Evolutionary conservation across 2,797 vertebrate species (phyloP), one percentile per base, ranked within the genome.

Genomic region (Mus spretus): DNA sequence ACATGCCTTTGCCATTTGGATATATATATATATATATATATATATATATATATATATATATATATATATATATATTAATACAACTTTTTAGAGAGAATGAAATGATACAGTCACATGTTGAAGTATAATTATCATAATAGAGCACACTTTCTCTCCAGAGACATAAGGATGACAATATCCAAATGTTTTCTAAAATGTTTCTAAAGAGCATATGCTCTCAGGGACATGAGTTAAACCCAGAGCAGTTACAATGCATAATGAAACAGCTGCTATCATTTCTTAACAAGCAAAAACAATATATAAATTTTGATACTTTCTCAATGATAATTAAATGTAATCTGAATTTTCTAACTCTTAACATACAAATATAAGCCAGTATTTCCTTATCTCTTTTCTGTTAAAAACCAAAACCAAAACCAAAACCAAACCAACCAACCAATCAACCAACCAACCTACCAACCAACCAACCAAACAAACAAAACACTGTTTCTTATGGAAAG

Each of bases 71-170:
- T 55, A 89, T 53, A 31, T 57, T 40, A 94, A 57, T 80, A 50
- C 40, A 95, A 74, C 59, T 81, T 83, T 95, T 87, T 57, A 77
- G 77, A 37, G 70, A 84, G 53, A 83, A 91, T 84, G 8, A 75
- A 63, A 74, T 92, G 31, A 79, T 59, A 79, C 65, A 72, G 9
- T 37, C 79, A 93, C 53, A 94, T 94, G 91, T 55, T 96, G 96
- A 98, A 98, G 96, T 96, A 95, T 93, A 59, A 95, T 98, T 98
- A 94, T 97, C 96, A 95, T 94, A 91, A 95, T 96, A 97, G 93
- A 97, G 95, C 90, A 59, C 6, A 61, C 95, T 97, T 95, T 92
- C 50, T 97, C 96, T 98, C 75, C 65, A 95, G 67, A 95, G 92
- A 97, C 70, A 81, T 47, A 96, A 98, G 93, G 91, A 95, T 59